Conservation (phyloP, 2,113 vertebrate genomes). For the Neodon shergylaensis region DNA sequence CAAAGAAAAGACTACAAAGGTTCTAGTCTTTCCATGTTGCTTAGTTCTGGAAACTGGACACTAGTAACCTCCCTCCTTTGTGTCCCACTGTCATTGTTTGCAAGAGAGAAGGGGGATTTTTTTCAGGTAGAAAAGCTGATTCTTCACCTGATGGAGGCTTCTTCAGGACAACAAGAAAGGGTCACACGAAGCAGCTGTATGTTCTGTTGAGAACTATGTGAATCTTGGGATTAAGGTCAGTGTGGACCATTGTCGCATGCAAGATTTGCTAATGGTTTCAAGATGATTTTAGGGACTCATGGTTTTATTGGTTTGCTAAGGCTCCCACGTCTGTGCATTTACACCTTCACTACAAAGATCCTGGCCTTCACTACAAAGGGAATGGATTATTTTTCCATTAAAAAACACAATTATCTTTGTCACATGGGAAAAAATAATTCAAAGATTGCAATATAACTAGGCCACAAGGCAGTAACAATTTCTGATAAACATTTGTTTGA, state of each 20-base stretch:
- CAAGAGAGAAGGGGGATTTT: background rate
- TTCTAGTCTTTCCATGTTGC: background rate
- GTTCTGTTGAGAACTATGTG: background rate
- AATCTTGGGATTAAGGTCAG: background rate
- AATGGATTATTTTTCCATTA: background rate
- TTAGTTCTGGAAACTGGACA: background rate
- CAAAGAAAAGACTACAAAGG: too few relatives aligned
- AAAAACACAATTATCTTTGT: background rate
- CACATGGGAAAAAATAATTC: background rate
- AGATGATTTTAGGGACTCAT: background rate
- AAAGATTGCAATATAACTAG: background rate
- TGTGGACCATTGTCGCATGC: background rate
- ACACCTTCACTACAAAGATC: background rate
- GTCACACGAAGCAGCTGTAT: background rate
- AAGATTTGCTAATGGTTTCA: background rate
- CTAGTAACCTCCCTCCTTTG: fast-evolving
- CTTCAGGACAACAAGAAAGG: background rate
- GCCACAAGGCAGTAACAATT: background rate
- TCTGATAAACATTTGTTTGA: background rate
- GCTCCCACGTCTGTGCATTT: background rate
- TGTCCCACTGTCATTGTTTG: too few relatives aligned
- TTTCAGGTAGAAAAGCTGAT: background rate
- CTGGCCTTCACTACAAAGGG: background rate
- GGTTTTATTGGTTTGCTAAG: background rate
- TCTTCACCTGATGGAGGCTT: background rate